phyloP scores from a whole-genome alignment of 1,140 invertebrate genomes.

The Scaptomyza pallida region DNA sequence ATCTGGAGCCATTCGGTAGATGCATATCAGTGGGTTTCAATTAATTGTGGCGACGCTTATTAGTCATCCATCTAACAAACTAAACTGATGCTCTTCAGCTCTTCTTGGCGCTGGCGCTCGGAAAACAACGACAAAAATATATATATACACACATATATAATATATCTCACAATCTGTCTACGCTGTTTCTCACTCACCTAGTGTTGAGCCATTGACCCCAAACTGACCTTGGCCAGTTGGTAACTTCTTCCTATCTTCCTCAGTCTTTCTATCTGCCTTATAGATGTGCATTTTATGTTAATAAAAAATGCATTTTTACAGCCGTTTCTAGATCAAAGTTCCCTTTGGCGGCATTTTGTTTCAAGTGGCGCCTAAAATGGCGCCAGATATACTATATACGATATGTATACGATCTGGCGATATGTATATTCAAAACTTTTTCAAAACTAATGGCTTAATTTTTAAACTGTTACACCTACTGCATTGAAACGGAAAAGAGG shows the following conservation, averaged over 20 bases:
- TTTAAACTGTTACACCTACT: slow-evolving; percentile 45
- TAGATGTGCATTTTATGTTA: slow-evolving; percentile 52
- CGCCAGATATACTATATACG: slow-evolving; percentile 27
- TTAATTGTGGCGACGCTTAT: slow-evolving; percentile 82
- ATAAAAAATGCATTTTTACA: slow-evolving; percentile 53
- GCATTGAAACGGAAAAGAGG: slow-evolving; percentile 11
- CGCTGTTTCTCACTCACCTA: slow-evolving; percentile 21
- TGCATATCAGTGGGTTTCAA: slow-evolving; percentile 80
- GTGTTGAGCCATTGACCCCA: slow-evolving; percentile 46
- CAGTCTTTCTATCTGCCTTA: slow-evolving; percentile 18
- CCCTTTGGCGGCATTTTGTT: slow-evolving; percentile 45
- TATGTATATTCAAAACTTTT: slow-evolving; percentile 24
- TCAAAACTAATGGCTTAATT: slow-evolving; percentile 64
- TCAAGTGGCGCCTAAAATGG: slow-evolving; percentile 72
- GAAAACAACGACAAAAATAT: too few relatives aligned
- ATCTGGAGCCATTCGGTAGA: slow-evolving; percentile 81
- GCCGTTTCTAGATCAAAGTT: slow-evolving; percentile 34
- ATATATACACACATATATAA: too few relatives aligned
- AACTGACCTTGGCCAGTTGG: slow-evolving; percentile 46
- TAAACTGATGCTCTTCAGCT: slow-evolving; percentile 47
- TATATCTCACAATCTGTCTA: slow-evolving; percentile 21
- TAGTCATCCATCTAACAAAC: slow-evolving; percentile 82
- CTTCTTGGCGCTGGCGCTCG: slow-evolving; percentile 40
- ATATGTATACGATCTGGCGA: too few relatives aligned
- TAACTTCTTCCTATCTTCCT: background rate